A percentile compares a stretch with the other conserved stretches of the same genome.
These are phyloP conservation scores for Listronotus bonariensis DNA, from an alignment of 1,140 invertebrate genomes.

Conservation along the genomic window DNA sequence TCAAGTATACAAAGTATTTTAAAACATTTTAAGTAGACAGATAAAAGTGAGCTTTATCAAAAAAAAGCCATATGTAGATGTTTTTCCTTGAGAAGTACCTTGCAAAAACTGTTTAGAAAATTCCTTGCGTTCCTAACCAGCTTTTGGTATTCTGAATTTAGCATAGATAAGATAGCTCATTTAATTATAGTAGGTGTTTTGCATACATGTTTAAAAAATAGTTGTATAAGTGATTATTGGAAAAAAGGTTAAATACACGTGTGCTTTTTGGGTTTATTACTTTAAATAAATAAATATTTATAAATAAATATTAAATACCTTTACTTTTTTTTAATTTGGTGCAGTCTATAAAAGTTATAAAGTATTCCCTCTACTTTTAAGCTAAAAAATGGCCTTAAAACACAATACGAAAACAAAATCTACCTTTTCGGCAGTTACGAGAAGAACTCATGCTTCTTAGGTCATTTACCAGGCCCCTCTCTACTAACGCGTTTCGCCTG, in stretches of 20 bases:
- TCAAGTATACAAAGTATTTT: conserved; percentile 17
- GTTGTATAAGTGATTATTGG: conserved; percentile 4
- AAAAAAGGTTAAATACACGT: not conserved
- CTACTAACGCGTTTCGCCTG: too few species aligned
- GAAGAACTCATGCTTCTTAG: too few species aligned
- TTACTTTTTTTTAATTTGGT: too few species aligned
- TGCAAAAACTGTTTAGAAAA: conserved; percentile 19
- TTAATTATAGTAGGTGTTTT: conserved; percentile 23
- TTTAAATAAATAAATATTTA: too few species aligned
- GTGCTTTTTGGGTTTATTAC: not conserved
- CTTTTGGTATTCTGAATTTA: conserved; percentile 26
- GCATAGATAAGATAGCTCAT: conserved; percentile 31
- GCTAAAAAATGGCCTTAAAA: too few species aligned
- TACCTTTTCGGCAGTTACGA: too few species aligned
- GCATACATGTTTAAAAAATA: conserved; percentile 9
- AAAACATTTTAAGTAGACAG: conserved; percentile 31
- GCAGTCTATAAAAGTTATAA: too few species aligned
- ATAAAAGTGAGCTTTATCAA: conserved; percentile 25
- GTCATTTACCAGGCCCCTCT: too few species aligned
- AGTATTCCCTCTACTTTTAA: too few species aligned
- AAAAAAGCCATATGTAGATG: conserved; percentile 20
- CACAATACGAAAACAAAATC: too few species aligned
- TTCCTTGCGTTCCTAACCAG: conserved; percentile 19
- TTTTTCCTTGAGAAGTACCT: conserved; percentile 26
- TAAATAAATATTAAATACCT: too few species aligned